These are phyloP conservation scores for Maconellicoccus hirsutus DNA, from an alignment of 1,140 invertebrate species.

Conservation along the genomic window DNA sequence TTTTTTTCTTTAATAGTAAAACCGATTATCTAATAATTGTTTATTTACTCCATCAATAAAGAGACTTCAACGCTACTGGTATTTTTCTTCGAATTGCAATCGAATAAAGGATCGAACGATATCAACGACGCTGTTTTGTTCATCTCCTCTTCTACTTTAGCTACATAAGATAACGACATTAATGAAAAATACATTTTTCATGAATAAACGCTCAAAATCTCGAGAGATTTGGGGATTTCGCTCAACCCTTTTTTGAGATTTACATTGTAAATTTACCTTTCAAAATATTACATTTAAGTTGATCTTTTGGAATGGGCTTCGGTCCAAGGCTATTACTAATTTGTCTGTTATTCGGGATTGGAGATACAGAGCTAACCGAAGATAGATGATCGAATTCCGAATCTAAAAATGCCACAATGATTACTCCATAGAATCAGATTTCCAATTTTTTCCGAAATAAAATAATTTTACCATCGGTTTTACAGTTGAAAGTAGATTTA, in stretches of 20 bases:
- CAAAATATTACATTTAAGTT: slow-evolving; percentile 88
- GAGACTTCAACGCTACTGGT: neutral
- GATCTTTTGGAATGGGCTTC: slow-evolving; percentile 65
- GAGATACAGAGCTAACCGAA: slow-evolving; percentile 26
- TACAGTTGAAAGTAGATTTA: slow-evolving; percentile 27
- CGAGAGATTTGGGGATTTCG: neutral
- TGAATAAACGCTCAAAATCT: neutral
- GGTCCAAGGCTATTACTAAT: slow-evolving; percentile 48
- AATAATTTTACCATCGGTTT: slow-evolving; percentile 28
- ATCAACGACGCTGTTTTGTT: slow-evolving; percentile 37
- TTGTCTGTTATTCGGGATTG: slow-evolving; percentile 51
- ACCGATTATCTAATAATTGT: no score
- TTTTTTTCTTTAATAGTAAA: no score
- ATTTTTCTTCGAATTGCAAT: neutral
- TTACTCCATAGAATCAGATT: neutral
- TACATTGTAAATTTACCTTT: slow-evolving; percentile 49
- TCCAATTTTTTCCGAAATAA: neutral
- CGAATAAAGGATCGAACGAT: slow-evolving; percentile 28
- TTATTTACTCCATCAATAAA: no score
- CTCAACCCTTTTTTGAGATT: neutral
- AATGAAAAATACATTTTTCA: neutral
- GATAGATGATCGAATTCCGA: neutral
- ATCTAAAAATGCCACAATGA: slow-evolving; percentile 1
- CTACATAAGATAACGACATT: slow-evolving; percentile 34
- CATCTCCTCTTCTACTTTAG: slow-evolving; percentile 46